phyloP scores from a whole-genome alignment of 2,797 vertebrate genomes.

The Neopelma chrysocephalum region DNA sequence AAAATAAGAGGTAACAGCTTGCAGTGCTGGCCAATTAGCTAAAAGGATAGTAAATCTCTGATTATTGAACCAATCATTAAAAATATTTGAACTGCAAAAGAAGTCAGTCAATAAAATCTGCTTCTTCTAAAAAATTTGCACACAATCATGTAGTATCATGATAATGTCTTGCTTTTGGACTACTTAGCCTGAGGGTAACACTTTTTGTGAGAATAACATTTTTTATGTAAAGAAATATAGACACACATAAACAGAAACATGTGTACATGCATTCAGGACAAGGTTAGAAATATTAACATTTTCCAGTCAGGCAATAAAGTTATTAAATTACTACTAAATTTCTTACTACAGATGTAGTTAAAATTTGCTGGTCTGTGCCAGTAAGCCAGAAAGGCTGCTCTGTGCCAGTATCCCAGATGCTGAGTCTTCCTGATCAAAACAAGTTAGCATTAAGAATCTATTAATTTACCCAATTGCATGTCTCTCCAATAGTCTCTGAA shows the following conservation, averaged over 20 bases:
- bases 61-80: neutral
- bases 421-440: neutral
- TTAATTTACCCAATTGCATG: slow-evolving; percentile 87
- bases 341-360: neutral
- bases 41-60: neutral
- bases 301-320: neutral
- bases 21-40: neutral
- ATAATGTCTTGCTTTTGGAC: neutral
- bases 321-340: neutral
- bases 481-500: slow-evolving; percentile 93
- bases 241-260: neutral
- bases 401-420: neutral
- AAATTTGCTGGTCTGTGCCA: neutral
- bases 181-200: neutral
- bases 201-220: neutral
- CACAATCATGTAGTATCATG: neutral
- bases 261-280: neutral
- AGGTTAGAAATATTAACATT: neutral
- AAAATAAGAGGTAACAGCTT: neutral
- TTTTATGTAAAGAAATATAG: neutral
- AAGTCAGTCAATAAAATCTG: neutral
- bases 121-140: slow-evolving; percentile 38
- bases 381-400: neutral
- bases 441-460: neutral
- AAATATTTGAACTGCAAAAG: neutral